Base-by-base conservation (phyloP, 2,888 invertebrate genomes). In the Carabus problematicus region DNA sequence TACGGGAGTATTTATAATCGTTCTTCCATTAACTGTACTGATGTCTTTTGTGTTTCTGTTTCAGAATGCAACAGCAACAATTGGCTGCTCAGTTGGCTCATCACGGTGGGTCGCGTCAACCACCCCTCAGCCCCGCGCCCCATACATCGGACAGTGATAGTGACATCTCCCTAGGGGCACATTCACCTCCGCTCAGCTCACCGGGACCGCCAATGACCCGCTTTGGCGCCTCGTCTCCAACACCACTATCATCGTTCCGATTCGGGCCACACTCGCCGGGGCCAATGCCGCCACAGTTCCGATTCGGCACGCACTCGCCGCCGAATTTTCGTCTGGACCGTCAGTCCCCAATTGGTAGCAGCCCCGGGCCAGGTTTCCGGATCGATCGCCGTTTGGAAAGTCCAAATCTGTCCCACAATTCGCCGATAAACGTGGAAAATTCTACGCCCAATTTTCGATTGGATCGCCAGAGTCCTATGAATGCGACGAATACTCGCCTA, bases 201-300 rank as follows among this genome's bases (percentile, higher is more conserved):
- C 81, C 81, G 3, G 81, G 82, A 8, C 79, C 79, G 40, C 80
- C 82, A 4, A 70, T 79, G 18, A 54, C 72, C n/a, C 75, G 77
- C 43, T 78, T 80, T 71, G 79, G 79, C 8, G 71, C 77, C 1
- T 74, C 76, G 8, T 80, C 80, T 9, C 70, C 71, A 3, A 70
- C 69, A 19, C 80, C 80, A 4, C 76, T 82, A 63, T 80, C 80
- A 18, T 77, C 79, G 18, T 82, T 82, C 71, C 76, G 82, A 29
- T 82, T 82, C 72, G 82, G 82, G 4, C 79, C 82, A 7, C 82
- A 82, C 73, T 82, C 82, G 1, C 82, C 82, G 3, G 82, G 82
- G 9, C 82, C 82, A 3, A 82, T 82, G 82, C 82, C 82, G 0
- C 73, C 80, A 29, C 82, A 81, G 72, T 82, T 81, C 74, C 79